These are phyloP conservation scores for Dysdera silvatica DNA, from an alignment of 1,140 invertebrate genomes.

Conservation along the genomic window DNA sequence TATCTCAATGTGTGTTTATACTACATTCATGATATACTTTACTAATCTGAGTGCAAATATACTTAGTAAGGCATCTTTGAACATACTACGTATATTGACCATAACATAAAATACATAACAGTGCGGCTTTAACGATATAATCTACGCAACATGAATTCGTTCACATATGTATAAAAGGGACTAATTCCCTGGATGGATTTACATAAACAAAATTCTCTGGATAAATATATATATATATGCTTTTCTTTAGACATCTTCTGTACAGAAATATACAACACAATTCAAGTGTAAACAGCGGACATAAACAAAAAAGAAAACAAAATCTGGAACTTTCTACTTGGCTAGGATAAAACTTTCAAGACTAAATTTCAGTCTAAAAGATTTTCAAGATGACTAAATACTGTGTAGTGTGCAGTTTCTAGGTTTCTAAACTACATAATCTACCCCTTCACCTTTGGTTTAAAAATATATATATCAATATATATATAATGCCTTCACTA, in stretches of 20 bases:
- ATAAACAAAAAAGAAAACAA: slow-evolving; percentile 22
- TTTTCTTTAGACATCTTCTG: slow-evolving; percentile 30
- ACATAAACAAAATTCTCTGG: slow-evolving; percentile 23
- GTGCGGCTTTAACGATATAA: too few relatives aligned
- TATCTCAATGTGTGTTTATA: too few relatives aligned
- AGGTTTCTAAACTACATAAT: slow-evolving; percentile 18
- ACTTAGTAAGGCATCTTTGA: too few relatives aligned
- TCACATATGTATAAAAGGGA: slow-evolving; percentile 17
- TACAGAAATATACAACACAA: slow-evolving; percentile 30
- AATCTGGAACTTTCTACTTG: slow-evolving; percentile 14
- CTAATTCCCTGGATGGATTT: slow-evolving; percentile 24
- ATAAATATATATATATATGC: slow-evolving; percentile 30
- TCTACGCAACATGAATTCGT: too few relatives aligned
- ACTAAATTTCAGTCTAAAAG: slow-evolving; percentile 27
- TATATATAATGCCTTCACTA: slow-evolving; percentile 29
- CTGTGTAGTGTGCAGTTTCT: slow-evolving; percentile 25
- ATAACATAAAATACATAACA: too few relatives aligned
- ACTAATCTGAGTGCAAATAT: too few relatives aligned
- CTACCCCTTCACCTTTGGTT: slow-evolving; percentile 28
- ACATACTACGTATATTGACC: too few relatives aligned
- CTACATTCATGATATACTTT: too few relatives aligned
- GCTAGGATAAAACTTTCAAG: slow-evolving; percentile 28
- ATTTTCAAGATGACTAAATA: slow-evolving; percentile 27
- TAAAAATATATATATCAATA: too few relatives aligned
- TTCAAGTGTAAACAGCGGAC: slow-evolving; percentile 22